phyloP scores from a whole-genome alignment of 2,797 vertebrate genomes.

The Lithobates pipiens region DNA sequence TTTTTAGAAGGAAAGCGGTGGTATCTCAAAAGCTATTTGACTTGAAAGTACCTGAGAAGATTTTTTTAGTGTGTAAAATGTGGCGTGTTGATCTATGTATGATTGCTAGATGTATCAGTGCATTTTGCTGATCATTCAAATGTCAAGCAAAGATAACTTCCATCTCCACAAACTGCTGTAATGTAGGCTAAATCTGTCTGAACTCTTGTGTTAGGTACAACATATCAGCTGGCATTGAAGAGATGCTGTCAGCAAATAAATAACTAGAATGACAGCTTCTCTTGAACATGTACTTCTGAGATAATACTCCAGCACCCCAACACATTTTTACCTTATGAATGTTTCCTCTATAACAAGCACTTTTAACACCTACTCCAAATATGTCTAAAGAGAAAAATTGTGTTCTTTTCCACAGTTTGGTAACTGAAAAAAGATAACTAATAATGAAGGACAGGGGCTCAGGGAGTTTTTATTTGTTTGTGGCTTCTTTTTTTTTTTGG shows the following conservation, averaged over 20 bases:
- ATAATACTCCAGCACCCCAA: background rate
- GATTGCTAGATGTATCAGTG: background rate
- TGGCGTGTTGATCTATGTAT: background rate
- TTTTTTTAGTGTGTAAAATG: background rate
- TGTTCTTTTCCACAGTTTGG: background rate
- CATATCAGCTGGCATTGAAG: background rate
- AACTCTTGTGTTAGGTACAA: background rate
- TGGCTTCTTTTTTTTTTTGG: background rate
- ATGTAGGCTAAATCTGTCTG: background rate
- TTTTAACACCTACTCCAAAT: background rate
- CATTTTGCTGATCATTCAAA: background rate
- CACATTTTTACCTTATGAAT: background rate
- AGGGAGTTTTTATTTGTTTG: background rate
- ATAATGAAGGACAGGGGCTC: no score
- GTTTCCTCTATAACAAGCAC: background rate
- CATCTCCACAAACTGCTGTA: background rate
- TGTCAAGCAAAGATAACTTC: background rate
- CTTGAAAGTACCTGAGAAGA: no score
- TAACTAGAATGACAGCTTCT: background rate
- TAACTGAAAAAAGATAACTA: background rate
- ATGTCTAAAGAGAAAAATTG: background rate
- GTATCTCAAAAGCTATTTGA: no score
- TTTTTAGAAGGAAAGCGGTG: no score
- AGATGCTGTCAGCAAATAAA: conserved; percentile 12
- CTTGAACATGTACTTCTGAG: background rate